Conservation (phyloP, 2,888 invertebrate genomes). For the Steinernema carpocapsae region DNA sequence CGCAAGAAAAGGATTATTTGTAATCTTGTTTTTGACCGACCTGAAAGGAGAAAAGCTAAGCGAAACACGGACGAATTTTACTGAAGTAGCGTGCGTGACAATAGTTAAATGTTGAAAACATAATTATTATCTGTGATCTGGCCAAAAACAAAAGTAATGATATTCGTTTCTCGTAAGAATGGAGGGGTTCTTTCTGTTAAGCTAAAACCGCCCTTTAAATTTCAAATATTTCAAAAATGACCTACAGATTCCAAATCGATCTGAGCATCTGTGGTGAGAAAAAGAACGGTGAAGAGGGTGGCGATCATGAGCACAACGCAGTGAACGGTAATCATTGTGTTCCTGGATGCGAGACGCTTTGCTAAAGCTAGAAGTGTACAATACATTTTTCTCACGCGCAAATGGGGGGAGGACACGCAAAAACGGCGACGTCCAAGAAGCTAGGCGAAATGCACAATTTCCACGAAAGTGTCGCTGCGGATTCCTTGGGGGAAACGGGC, state of each 20-base stretch:
- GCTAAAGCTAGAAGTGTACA: not conserved
- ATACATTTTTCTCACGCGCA: not conserved
- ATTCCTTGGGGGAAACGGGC: not conserved
- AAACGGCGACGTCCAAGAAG: not conserved
- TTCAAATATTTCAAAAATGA: no score
- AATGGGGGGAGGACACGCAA: not conserved
- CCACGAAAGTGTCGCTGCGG: constrained; percentile 6
- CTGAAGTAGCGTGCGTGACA: no score
- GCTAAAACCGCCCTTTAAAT: not conserved
- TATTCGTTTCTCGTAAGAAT: no score
- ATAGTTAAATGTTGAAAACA: no score
- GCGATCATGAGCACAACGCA: constrained; percentile 28
- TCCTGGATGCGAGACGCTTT: not conserved
- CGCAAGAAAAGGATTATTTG: no score
- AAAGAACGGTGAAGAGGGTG: constrained; percentile 21
- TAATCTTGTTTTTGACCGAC: no score
- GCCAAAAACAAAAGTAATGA: no score
- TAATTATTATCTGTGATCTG: no score
- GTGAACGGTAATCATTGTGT: constrained; percentile 32
- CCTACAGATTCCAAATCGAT: constrained; percentile 8
- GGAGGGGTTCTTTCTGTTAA: constrained; percentile 16
- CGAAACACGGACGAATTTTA: no score
- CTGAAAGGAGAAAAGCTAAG: no score
- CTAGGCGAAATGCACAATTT: constrained; percentile 15
- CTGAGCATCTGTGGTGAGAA: constrained; percentile 23